A percentile compares a stretch with the other conserved stretches of the same genome.
Evolutionary conservation across 2,113 vertebrate genomes (phyloP).

Genomic region (Sander lucioperca): DNA sequence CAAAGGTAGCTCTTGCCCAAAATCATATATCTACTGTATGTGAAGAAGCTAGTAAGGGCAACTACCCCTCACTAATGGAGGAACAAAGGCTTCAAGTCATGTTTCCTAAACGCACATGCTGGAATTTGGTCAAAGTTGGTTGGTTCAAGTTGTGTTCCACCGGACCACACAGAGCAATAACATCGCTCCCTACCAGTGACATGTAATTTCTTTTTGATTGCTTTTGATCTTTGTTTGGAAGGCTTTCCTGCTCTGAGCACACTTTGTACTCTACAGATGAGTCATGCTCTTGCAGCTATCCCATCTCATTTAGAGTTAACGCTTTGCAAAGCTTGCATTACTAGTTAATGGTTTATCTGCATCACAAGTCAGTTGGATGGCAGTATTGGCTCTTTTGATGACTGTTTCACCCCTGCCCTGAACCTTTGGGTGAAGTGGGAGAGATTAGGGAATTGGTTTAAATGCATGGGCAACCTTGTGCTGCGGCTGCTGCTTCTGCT

Average conservation of each 20-base stretch:
- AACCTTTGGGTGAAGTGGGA: constrained; percentile 16
- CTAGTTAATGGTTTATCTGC: constrained; percentile 23
- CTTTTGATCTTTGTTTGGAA: constrained; percentile 64
- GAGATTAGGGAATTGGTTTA: constrained; percentile 43
- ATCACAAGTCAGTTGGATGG: not conserved
- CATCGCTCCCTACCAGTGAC: constrained; percentile 51
- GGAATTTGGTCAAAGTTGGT: constrained; percentile 37
- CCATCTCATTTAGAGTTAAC: not conserved
- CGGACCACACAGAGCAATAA: constrained; percentile 40
- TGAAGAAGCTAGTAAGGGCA: constrained; percentile 7
- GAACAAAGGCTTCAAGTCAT: constrained; percentile 25
- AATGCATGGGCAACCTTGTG: constrained; percentile 35
- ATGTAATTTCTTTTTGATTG: constrained; percentile 61
- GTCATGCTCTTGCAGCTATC: constrained; percentile 50
- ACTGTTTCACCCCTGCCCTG: constrained; percentile 18
- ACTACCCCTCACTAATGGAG: constrained; percentile 6
- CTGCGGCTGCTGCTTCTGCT: constrained; percentile 36
- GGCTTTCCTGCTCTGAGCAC: constrained; percentile 52
- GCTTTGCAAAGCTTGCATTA: constrained; percentile 51
- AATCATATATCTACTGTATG: constrained; percentile 12
- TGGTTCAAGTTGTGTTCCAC: constrained; percentile 30
- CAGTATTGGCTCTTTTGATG: constrained; percentile 2
- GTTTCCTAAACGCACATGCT: constrained; percentile 44
- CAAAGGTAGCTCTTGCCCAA: constrained; percentile 20
- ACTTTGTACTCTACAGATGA: constrained; percentile 55